phyloP scores from a whole-genome alignment of 2,113 vertebrate species.

The Microcebus ravelobensis region DNA sequence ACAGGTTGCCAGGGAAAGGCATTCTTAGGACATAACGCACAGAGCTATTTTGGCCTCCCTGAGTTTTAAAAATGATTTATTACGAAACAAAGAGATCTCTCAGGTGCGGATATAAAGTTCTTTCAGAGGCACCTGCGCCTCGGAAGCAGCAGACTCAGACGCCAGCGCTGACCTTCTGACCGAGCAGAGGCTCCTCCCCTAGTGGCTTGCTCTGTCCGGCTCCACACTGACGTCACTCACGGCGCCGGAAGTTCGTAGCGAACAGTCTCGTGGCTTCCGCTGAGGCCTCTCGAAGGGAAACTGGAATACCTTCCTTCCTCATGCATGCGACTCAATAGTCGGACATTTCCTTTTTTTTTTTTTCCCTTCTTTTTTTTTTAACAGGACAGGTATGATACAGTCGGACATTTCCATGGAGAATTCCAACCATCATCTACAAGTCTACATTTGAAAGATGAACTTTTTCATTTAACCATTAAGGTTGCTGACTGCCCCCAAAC shows the following conservation, averaged over 20 bases:
- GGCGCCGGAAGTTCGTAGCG: not conserved
- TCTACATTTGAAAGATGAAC: not conserved
- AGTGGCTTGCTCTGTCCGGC: not conserved
- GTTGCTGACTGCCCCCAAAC: not conserved
- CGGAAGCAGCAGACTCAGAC: not conserved
- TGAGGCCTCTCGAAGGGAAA: not conserved
- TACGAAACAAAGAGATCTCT: not conserved
- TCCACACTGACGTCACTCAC: not conserved
- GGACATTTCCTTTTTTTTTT: not conserved
- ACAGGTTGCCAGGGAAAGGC: not conserved
- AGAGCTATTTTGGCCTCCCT: not conserved
- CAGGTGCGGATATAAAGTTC: not conserved
- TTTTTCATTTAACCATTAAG: not conserved
- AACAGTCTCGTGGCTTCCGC: not conserved
- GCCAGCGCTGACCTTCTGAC: not conserved
- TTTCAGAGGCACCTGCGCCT: not conserved
- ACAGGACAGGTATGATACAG: too few relatives aligned
- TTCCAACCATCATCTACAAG: not conserved
- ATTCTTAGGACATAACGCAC: not conserved
- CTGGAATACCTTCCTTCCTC: not conserved
- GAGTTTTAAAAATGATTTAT: not conserved
- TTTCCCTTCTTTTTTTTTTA: too few relatives aligned
- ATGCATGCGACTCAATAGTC: not conserved
- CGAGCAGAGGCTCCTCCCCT: accelerated
- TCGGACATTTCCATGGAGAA: not conserved